Percentiles rank a stretch among this genome's conserved stretches.
Conservation (phyloP, 2,797 vertebrate genomes). For the Synanceia verrucosa region DNA sequence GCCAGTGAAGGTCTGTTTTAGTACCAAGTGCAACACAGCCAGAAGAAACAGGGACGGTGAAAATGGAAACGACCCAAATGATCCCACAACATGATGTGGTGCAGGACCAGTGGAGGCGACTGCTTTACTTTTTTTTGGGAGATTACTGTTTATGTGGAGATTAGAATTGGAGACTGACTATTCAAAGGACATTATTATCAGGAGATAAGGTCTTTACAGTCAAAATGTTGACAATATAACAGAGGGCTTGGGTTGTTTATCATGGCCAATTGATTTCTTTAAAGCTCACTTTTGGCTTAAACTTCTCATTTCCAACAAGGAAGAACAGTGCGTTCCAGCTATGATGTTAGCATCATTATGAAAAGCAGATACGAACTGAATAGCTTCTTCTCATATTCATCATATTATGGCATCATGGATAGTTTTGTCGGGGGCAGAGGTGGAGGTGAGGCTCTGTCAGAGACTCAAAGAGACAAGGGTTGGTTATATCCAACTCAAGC, state of each 20-base stretch:
- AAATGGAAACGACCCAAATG: constrained; percentile 37
- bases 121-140: constrained; percentile 32
- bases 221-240: constrained; percentile 7
- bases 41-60: constrained; percentile 33
- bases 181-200: constrained; percentile 22
- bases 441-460: not conserved
- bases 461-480: not conserved
- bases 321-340: not conserved
- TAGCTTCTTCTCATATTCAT: not conserved
- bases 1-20: constrained; percentile 67
- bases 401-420: not conserved
- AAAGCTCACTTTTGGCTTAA: not conserved
- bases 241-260: constrained; percentile 1
- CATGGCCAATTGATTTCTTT: not conserved
- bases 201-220: constrained; percentile 2
- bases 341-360: not conserved
- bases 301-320: not conserved
- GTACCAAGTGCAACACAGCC: constrained; percentile 39
- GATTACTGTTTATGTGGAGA: constrained; percentile 21
- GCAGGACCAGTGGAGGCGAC: constrained; percentile 28
- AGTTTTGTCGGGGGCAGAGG: not conserved
- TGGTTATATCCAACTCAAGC: constrained; percentile 23
- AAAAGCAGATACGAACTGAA: not conserved
- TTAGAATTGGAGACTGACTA: constrained; percentile 20
- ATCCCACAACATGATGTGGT: constrained; percentile 37